These are phyloP conservation scores for Tigriopus japonicus DNA, from an alignment of 1,140 invertebrate genomes.

Conservation along the genomic window DNA sequence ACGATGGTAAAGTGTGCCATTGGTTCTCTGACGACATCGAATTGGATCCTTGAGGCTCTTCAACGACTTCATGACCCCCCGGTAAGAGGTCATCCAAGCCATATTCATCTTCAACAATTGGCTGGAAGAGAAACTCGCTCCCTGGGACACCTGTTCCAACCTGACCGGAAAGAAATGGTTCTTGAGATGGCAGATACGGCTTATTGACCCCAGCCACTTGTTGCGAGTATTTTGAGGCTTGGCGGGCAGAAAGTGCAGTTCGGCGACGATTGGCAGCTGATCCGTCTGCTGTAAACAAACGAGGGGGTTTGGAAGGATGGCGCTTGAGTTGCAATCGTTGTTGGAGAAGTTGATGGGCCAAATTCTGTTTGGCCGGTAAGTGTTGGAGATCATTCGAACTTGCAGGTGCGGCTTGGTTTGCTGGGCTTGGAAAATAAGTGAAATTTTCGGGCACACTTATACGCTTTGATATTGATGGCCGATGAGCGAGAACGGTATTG, in stretches of 20 bases:
- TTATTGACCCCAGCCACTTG: neutral
- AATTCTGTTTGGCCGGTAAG: neutral
- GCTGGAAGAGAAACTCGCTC: conserved; percentile 15
- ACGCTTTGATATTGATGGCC: conserved; percentile 35
- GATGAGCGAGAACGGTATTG: neutral
- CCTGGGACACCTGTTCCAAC: neutral
- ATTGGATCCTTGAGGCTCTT: too few relatives aligned
- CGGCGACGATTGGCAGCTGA: neutral
- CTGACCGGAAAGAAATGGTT: neutral
- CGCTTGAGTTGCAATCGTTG: neutral
- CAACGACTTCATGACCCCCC: too few relatives aligned
- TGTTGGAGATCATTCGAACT: neutral
- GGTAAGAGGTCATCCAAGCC: neutral
- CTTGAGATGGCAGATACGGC: neutral
- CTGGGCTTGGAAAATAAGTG: conserved; percentile 25
- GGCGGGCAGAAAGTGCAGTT: neutral
- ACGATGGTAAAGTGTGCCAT: too few relatives aligned
- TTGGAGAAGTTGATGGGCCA: neutral
- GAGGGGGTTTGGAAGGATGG: neutral
- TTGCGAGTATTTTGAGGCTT: neutral
- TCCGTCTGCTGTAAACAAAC: neutral
- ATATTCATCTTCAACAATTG: conserved; percentile 16
- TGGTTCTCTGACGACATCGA: too few relatives aligned
- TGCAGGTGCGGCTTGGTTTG: neutral
- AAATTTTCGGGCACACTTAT: conserved; percentile 46